Conservation (phyloP, 2,113 vertebrate species). For the mouse (Mus musculus) region DNA sequence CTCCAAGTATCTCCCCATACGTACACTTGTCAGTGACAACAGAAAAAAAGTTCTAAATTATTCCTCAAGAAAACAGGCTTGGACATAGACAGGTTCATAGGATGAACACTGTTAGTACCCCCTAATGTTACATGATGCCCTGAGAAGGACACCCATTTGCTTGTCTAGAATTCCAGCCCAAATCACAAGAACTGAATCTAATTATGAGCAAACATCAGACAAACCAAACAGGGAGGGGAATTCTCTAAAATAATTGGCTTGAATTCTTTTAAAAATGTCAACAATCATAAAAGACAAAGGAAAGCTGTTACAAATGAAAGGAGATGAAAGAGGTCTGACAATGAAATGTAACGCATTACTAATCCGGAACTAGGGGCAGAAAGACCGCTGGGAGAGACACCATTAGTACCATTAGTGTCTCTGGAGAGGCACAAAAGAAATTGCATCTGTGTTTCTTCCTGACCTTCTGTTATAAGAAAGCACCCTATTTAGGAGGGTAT, state of each 20-base stretch:
- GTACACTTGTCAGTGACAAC: not conserved
- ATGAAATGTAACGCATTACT: not conserved
- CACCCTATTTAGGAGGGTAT: conserved; percentile 1
- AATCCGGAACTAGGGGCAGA: not conserved
- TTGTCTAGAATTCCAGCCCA: not conserved
- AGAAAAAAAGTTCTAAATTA: conserved; percentile 3
- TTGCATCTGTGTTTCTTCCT: no score
- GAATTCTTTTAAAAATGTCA: conserved; percentile 48
- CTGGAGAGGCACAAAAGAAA: not conserved
- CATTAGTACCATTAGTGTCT: not conserved
- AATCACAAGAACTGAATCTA: conserved; percentile 42
- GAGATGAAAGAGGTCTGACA: not conserved
- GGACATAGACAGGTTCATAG: conserved; percentile 24
- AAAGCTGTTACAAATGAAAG: conserved; percentile 36
- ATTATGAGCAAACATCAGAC: conserved; percentile 8
- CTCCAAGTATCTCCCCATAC: conserved; percentile 17
- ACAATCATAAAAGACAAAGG: conserved; percentile 28
- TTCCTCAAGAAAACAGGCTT: not conserved
- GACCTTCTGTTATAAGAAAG: not conserved
- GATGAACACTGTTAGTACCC: not conserved
- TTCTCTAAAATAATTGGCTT: conserved; percentile 38
- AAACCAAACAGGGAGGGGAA: conserved; percentile 10
- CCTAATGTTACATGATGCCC: not conserved
- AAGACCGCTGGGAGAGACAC: not conserved
- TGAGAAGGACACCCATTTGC: conserved; percentile 2